Base-by-base conservation (phyloP, 2,888 invertebrate species). In the Agrochola litura region DNA sequence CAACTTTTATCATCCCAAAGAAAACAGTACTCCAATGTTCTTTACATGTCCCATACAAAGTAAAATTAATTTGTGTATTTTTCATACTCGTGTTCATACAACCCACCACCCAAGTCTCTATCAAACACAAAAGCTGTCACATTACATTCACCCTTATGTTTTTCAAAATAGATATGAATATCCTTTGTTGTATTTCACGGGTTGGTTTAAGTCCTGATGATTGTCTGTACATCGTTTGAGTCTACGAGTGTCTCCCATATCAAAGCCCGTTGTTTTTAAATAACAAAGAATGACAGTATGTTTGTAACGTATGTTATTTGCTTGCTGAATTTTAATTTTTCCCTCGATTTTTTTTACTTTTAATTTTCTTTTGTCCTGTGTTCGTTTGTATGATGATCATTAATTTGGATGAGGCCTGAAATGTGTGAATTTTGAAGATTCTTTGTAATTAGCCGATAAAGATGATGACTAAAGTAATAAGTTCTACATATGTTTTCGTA, bases 251-350 rank as follows among this genome's bases (percentile, higher is more conserved):
- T 83, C 85, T 85, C 77, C 77, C 77, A 82, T 88, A 79, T 91
- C 88, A 91, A 89, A 90, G 88, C 88, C 70, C 72, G 86, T 86
- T 90, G 83, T 90, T 91, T 92, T 91, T 85, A 89, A 89, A 91
- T 88, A 85, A 89, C 89, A 92, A 91, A 92, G 90, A 91, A 88
- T 86, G 74, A 83, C 83, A 78, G 82, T 74, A 79, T 86, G 84
- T 81, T 85, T 82, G 81, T 76, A 68, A 80, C 83, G 85, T 87
- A 78, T 83, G 86, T 82, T 75, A 84, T 86, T 86, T 88, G 78
- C 82, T 88, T 79, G 89, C 79, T 89, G 88, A 91, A 90, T 91
- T 91, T 82, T 69, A 87, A 87, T 87, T 84, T 79, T 65, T 71
- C 64, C 16, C 37, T 30, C 77, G 5, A 77, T 75, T 87, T 89